Evolutionary conservation across 2,888 invertebrate species (phyloP), one percentile per base, ranked within the genome.

Genomic region (Hedychridium roseum): DNA sequence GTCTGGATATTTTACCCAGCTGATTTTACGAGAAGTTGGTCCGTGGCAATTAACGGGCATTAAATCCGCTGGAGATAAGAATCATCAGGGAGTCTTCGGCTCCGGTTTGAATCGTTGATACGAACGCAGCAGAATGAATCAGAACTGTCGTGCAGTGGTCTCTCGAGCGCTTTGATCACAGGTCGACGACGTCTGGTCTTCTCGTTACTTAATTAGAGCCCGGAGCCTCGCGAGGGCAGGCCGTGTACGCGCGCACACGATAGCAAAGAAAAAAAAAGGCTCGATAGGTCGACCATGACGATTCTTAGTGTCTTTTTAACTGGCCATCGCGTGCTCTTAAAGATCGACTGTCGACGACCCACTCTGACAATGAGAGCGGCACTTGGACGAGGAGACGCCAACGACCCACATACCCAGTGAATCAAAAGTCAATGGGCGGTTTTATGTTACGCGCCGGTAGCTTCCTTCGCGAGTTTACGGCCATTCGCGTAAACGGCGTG

Each of bases 351-450:
- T 32, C 53, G 42, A 46, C 59, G 62, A 56, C 49, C 56, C 53
- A 54, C 50, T 59, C 43, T 41, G 49, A 53, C 57, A 64, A 60
- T 50, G 48, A 64, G 63, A 64, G 43, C 54, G 43, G 37, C 50
- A 43, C 54, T 58, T 20, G 51, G 43, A 43, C 53, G 36, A 9
- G 9, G 15, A n/a, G 14, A 42, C 41, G 40, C 31, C 44, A 37
- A 52, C 45, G 48, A 60, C 60, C 66, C 52, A 64, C 60, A 66
- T 64, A 64, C 60, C 52, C 64, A 50, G 64, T 64, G 64, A 56
- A 66, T 57, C 53, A 64, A 60, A 64, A 64, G 54, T 57, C 51
- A 55, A 60, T 35, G 18, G 17, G 2, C 6, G 32, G 23, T 23
- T 23, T 23, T 23, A 23, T 23, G 23, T 9, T 23, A 44, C 52